Percentiles rank a stretch among this genome's conserved stretches.
These are phyloP conservation scores for Hemicentrotus pulcherrimus DNA, from an alignment of 35 echinoderm and acorn worm species.

Conservation along the genomic window DNA sequence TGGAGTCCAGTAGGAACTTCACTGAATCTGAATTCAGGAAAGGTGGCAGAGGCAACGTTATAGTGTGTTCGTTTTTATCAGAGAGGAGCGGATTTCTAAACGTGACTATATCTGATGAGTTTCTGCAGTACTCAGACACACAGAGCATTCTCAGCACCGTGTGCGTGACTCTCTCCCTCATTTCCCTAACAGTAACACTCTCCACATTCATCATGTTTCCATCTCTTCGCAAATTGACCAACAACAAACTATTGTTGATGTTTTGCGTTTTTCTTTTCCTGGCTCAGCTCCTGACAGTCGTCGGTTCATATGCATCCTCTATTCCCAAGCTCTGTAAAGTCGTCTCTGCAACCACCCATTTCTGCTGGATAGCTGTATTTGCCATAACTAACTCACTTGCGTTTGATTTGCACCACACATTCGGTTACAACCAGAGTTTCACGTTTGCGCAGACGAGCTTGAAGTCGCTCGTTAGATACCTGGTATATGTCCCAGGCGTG, in stretches of 20 bases:
- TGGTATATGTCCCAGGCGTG: slow-evolving; percentile 20
- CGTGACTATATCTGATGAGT: neutral
- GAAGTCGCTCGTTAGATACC: neutral
- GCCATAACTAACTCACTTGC: slow-evolving; percentile 53
- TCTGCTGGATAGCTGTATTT: slow-evolving; percentile 64
- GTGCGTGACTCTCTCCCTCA: slow-evolving; percentile 38
- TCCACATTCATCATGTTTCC: slow-evolving; percentile 59
- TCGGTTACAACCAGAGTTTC: slow-evolving; percentile 19
- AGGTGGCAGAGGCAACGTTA: neutral
- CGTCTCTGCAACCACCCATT: slow-evolving; percentile 53
- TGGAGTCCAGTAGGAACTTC: neutral
- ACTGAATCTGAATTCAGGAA: neutral
- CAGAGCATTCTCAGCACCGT: slow-evolving; percentile 51
- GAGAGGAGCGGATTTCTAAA: neutral
- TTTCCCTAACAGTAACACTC: slow-evolving; percentile 23
- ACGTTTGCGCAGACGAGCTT: slow-evolving; percentile 16
- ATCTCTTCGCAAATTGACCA: slow-evolving; percentile 47
- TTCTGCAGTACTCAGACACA: slow-evolving; percentile 16
- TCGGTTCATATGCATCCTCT: neutral
- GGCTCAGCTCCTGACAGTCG: slow-evolving; percentile 48
- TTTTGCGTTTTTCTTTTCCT: slow-evolving; percentile 58
- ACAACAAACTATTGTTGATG: slow-evolving; percentile 54
- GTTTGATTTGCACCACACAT: slow-evolving; percentile 52
- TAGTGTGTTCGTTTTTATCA: slow-evolving; percentile 39
- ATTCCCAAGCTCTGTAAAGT: slow-evolving; percentile 36